These are phyloP conservation scores for Daubentonia madagascariensis DNA, from an alignment of 2,113 vertebrate genomes.

Conservation along the genomic window DNA sequence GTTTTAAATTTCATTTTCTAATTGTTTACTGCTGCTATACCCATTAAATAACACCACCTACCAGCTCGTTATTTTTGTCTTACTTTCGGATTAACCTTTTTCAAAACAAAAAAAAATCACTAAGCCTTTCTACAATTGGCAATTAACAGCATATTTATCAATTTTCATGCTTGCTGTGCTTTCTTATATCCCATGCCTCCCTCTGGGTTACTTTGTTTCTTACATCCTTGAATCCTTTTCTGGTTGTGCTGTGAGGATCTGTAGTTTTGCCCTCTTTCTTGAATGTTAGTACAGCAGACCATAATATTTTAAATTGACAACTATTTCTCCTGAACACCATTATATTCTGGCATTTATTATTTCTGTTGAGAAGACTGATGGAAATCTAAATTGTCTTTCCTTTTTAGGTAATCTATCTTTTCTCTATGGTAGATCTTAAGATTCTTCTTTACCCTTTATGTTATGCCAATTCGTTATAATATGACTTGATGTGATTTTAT, in stretches of 20 bases:
- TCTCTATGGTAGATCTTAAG: neutral
- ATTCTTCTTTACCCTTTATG: neutral
- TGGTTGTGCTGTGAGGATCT: neutral
- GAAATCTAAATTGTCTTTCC: neutral
- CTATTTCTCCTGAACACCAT: neutral
- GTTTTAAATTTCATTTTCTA: neutral
- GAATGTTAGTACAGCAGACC: conserved; percentile 24
- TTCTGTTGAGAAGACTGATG: conserved; percentile 26
- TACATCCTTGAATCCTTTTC: neutral
- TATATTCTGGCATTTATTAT: conserved; percentile 3
- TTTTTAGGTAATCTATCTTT: conserved; percentile 7
- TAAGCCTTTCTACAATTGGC: neutral
- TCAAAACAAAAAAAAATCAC: neutral
- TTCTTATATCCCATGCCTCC: neutral
- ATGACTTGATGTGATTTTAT: neutral
- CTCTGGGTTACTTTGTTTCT: neutral
- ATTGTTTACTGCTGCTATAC: neutral
- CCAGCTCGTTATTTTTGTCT: neutral
- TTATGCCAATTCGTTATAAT: neutral
- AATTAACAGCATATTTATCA: neutral
- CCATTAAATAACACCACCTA: neutral
- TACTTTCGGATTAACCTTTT: neutral
- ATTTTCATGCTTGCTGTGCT: neutral
- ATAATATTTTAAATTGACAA: conserved; percentile 38
- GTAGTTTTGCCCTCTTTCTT: neutral